Conservation (phyloP, 2,888 invertebrate species). For the Amphipyra tragopoginis region DNA sequence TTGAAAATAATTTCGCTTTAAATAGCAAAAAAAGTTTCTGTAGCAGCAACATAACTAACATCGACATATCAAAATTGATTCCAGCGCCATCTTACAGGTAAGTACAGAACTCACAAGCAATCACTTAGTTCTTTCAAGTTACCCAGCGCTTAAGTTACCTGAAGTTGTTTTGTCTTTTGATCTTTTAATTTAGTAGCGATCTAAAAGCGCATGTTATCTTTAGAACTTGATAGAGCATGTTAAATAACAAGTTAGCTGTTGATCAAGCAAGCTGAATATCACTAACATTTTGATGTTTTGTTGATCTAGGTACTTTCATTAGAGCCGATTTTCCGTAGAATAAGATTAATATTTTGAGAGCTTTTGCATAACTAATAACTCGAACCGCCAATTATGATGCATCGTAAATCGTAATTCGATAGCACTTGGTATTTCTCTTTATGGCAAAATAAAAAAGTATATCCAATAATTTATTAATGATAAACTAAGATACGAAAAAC, state of each 20-base stretch:
- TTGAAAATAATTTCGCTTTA: too few species aligned
- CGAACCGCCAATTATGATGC: too few species aligned
- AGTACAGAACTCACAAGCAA: slow-evolving; percentile 35
- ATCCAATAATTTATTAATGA: too few species aligned
- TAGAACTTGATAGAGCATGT: neutral
- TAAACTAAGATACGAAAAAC: too few species aligned
- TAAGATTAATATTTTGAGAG: too few species aligned
- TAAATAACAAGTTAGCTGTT: neutral
- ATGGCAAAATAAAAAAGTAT: too few species aligned
- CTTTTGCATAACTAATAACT: too few species aligned
- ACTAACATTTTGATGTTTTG: neutral
- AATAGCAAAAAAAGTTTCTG: too few species aligned
- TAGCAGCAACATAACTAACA: too few species aligned
- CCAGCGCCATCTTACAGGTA: slow-evolving; percentile 41
- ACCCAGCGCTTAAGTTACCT: neutral
- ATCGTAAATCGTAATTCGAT: too few species aligned
- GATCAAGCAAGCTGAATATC: slow-evolving; percentile 1
- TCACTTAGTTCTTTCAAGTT: slow-evolving; percentile 2
- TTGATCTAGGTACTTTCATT: neutral
- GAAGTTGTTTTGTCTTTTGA: slow-evolving; percentile 1
- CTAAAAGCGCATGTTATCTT: neutral
- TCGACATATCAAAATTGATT: neutral
- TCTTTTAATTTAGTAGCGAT: neutral
- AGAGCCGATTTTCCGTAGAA: too few species aligned
- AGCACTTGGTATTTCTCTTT: too few species aligned